A percentile compares a stretch with the other conserved stretches of the same genome.
phyloP scores from a whole-genome alignment of 2,888 invertebrate species.

The Pemphredon lugubris region DNA sequence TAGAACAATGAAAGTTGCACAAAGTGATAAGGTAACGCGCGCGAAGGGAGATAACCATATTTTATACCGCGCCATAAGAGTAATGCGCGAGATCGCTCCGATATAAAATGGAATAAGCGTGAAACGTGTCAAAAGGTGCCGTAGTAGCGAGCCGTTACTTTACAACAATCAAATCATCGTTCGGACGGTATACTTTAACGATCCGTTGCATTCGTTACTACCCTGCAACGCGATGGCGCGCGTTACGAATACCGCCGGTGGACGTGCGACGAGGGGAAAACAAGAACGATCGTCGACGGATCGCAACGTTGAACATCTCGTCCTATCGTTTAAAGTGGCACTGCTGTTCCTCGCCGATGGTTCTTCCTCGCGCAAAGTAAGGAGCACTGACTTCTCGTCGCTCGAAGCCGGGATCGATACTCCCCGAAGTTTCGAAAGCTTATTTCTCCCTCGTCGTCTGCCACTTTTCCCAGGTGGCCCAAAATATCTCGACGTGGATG shows the following conservation, averaged over 20 bases:
- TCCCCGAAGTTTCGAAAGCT: constrained; percentile 1
- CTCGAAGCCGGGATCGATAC: constrained; percentile 41
- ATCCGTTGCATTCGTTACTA: constrained; percentile 8
- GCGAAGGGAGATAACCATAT: background rate
- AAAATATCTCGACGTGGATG: constrained; percentile 1
- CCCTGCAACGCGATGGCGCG: background rate
- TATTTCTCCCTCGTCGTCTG: constrained; percentile 3
- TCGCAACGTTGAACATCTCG: no score
- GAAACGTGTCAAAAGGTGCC: background rate
- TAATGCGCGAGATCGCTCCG: background rate
- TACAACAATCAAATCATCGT: constrained; percentile 24
- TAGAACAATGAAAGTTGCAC: constrained; percentile 19
- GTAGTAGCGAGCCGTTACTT: background rate
- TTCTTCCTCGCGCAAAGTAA: constrained; percentile 21
- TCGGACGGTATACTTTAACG: constrained; percentile 20
- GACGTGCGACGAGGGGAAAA: no score
- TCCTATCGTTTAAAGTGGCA: background rate
- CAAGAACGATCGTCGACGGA: background rate
- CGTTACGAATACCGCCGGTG: constrained; percentile 15
- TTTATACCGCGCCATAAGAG: constrained; percentile 2
- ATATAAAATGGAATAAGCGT: constrained; percentile 13
- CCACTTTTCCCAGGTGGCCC: background rate
- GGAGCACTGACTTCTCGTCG: constrained; percentile 33
- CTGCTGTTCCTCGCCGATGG: constrained; percentile 11
- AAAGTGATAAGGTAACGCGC: constrained; percentile 9